Evolutionary conservation across 2,888 invertebrate species (phyloP).

Genomic region (Xanthia togata): DNA sequence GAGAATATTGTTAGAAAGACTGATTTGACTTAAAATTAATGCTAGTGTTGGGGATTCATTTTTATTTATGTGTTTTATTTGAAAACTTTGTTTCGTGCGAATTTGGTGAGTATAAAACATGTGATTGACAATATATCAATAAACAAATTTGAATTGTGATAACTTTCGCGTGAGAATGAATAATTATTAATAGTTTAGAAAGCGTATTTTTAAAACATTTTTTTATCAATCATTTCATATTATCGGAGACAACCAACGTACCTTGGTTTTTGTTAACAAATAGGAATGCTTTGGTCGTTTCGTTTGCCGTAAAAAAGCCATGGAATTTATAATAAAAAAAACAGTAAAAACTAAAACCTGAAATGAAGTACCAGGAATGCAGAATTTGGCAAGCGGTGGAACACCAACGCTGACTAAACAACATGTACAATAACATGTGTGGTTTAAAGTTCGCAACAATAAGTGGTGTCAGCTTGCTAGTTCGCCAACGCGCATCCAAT

Average conservation of each 20-base stretch:
- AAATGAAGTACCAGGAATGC: conserved; percentile 52
- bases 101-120: neutral
- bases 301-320: neutral
- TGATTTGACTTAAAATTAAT: neutral
- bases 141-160: neutral
- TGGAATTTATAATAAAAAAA: conserved; percentile 15
- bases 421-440: conserved; percentile 49
- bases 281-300: neutral
- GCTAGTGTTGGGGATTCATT: neutral
- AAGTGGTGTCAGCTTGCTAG: conserved; percentile 60
- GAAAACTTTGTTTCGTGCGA: too few species aligned
- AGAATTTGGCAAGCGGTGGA: conserved; percentile 40
- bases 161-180: neutral
- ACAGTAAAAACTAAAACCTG: conserved; percentile 37
- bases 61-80: neutral
- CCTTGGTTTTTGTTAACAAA: too few species aligned
- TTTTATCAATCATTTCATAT: neutral
- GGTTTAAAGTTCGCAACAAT: conserved; percentile 58
- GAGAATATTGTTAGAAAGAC: neutral
- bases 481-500: conserved; percentile 53
- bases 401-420: conserved; percentile 42
- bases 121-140: neutral
- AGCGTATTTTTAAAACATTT: neutral
- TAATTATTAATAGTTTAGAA: neutral
- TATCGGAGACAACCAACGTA: neutral